Base-by-base conservation (phyloP, 2,113 vertebrate genomes). In the Stomatorhinus ivindoensis region DNA sequence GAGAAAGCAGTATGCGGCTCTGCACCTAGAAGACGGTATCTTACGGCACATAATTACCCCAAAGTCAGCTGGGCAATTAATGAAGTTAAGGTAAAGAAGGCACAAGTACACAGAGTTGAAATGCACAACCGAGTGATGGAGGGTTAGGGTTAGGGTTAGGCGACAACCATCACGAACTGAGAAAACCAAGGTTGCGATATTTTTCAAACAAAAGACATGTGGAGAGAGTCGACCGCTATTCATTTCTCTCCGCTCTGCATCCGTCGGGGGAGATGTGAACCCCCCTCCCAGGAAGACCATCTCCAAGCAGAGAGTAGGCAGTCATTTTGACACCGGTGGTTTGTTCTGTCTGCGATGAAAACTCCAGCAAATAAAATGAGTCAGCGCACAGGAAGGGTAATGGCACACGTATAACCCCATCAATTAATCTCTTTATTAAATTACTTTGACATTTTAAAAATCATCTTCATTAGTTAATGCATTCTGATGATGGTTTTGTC, bases 381-480 rank as follows among this genome's bases (percentile, higher is more conserved):
- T 86, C 85, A 55, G 85, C 50, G 17, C 21, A 15, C 48, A 87
- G n/a, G 84, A 27, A 87, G 50, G 48, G 27, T 35, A 87, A 87
- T 5, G 6, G 85, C n/a, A 53, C n/a, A 51, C 50, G 7, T 87
- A 53, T 39, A 53, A 87, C 85, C 84, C 83, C 48, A 53, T 53
- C 10, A 55, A 87, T 87, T 86, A 50, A 50, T 86, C 47, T 51
- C 85, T 51, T 86, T 87, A 17, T 87, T 87, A 31, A 87, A 53
- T 53, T 35, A 87, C 48, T 87, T 39, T 87, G 85, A 87, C 85
- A 55, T 53, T 87, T 55, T 50, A 35, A 87, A 55, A 84, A 31
- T 55, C 27, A 48, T 55, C 85, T 50, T 51, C 85, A 53, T 87
- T 55, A 87, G 47, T 87, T 87, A 87, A 87, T 87, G 85, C 85